These are phyloP conservation scores for Onthophagus taurus DNA, from an alignment of 1,140 invertebrate species.

Conservation along the genomic window DNA sequence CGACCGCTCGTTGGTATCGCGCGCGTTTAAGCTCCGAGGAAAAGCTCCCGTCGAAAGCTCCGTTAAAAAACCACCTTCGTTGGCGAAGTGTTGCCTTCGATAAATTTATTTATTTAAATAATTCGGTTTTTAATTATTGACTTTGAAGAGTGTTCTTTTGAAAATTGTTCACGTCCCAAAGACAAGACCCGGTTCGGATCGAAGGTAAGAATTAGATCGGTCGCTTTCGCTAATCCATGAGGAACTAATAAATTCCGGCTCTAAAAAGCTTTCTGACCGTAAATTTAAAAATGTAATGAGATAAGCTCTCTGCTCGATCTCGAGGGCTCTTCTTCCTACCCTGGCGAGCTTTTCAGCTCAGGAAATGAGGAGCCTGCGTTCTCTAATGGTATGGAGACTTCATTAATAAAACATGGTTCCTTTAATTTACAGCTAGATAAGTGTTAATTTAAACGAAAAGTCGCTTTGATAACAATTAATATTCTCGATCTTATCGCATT, in stretches of 20 bases:
- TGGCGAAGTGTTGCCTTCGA: no score
- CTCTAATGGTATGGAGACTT: constrained; percentile 16
- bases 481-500: no score
- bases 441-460: no score
- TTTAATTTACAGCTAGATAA: constrained; percentile 14
- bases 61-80: no score
- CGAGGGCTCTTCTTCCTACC: constrained; percentile 1
- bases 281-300: constrained; percentile 14
- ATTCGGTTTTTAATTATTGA: no score
- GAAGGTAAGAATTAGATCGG: no score
- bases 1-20: constrained; percentile 15
- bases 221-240: constrained; percentile 3
- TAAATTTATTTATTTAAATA: no score
- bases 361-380: constrained; percentile 9
- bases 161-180: no score
- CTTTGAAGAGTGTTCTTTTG: no score
- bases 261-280: neutral
- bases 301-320: constrained; percentile 9
- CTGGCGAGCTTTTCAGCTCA: constrained; percentile 4
- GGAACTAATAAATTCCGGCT: constrained; percentile 5
- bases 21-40: constrained; percentile 6
- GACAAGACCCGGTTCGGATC: no score
- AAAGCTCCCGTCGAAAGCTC: neutral
- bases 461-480: no score
- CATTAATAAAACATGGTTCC: constrained; percentile 19